phyloP scores from a whole-genome alignment of 2,797 vertebrate species.

The Falco berigora region DNA sequence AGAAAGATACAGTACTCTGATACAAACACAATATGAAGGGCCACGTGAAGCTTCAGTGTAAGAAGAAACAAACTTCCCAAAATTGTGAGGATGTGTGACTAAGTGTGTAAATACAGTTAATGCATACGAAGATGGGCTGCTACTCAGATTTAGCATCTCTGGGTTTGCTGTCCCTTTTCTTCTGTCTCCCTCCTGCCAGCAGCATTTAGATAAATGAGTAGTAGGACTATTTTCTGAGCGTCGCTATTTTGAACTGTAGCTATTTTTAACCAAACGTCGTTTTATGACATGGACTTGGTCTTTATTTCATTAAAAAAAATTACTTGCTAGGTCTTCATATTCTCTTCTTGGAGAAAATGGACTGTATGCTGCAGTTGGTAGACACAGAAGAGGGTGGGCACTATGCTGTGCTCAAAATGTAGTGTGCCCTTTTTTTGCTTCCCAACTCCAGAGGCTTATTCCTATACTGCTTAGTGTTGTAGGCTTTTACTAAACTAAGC shows the following conservation, averaged over 20 bases:
- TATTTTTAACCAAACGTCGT: constrained; percentile 20
- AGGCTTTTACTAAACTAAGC: neutral
- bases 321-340: neutral
- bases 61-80: neutral
- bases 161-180: neutral
- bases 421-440: neutral
- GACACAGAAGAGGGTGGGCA: neutral
- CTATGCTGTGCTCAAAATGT: neutral
- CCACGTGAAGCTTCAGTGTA: neutral
- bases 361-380: neutral
- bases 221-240: constrained; percentile 16
- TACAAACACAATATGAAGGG: neutral
- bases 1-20: neutral
- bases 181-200: neutral
- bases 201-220: neutral
- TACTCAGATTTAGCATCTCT: neutral
- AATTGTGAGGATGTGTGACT: neutral
- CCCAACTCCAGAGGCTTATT: neutral
- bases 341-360: neutral
- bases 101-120: neutral
- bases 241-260: constrained; percentile 10
- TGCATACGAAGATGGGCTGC: neutral
- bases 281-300: neutral
- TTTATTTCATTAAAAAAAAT: neutral
- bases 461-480: neutral